Base-by-base conservation (phyloP, 2,113 vertebrate genomes). In the Oreocharis arfaki region DNA sequence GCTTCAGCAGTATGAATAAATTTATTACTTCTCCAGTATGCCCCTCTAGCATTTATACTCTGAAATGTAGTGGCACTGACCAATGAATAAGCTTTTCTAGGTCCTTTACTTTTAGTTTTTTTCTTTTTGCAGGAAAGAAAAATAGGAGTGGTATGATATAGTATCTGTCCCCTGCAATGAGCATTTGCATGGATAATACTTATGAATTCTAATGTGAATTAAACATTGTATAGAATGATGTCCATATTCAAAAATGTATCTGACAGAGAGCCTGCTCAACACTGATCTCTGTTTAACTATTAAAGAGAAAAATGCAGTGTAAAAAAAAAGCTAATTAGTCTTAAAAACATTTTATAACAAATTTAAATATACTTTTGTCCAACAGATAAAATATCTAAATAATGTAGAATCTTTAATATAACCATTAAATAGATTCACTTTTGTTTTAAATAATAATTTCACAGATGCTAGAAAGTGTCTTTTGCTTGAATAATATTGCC, bases 201-300 rank as follows among this genome's bases (percentile, higher is more conserved):
- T 60, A 78, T 28, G 56, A 94, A 96, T 94, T 73, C 63, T 96
- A 92, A 95, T 94, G 52, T 47, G 80, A 79, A 28, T 67, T 88
- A 82, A 18, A 73, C 37, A 61, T 55, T 65, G 26, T 64, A 49
- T 5, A 0, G 32, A 89, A 69, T 85, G 16, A 87, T 27, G 1
- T 89, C 67, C 85, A 30, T 65, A 71, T 79, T 89, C 47, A 69
- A 60, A 89, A 93, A 60, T 61, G 3, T 39, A 59, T 52, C 52
- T 87, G 33, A 86, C 55, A 75, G 26, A 74, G 4, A 92, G 4
- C 6, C 35, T 13, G 4, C 69, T 88, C 19, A 84, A 65, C 59
- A 42, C 17, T 70, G 35, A 73, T 88, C 19, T 86, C 21, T 80
- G 16, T 65, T 90, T 85, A 92, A 84, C 56, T 83, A 44, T 69